A percentile compares a stretch with the other conserved stretches of the same genome.
These are phyloP conservation scores for Garrulus glandarius DNA, from an alignment of 2,797 vertebrate species.

Conservation along the genomic window DNA sequence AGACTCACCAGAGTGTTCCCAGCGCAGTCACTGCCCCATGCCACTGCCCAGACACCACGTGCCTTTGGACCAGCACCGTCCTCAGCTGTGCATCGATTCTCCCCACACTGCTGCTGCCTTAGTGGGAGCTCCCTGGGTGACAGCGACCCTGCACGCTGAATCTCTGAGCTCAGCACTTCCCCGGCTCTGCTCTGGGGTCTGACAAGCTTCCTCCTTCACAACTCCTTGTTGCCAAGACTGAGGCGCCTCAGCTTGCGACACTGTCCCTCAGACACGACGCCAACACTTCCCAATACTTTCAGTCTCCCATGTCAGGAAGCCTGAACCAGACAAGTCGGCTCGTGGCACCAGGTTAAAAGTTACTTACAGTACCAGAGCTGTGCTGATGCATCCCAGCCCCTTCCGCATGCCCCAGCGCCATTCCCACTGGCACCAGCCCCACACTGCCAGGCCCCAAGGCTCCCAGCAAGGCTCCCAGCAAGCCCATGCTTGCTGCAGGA, in stretches of 20 bases:
- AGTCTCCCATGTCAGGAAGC: background rate
- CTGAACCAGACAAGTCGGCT: background rate
- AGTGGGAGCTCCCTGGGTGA: background rate
- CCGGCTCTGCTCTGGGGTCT: background rate
- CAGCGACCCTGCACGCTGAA: accelerated
- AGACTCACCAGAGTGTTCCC: background rate
- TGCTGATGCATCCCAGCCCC: background rate
- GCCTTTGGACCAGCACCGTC: background rate
- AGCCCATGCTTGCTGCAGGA: background rate
- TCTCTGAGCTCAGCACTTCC: background rate
- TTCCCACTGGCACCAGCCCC: background rate
- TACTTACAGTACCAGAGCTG: background rate
- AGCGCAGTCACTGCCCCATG: accelerated
- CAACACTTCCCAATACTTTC: background rate
- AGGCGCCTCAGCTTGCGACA: background rate
- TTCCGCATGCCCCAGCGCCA: accelerated
- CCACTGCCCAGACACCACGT: accelerated
- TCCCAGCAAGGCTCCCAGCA: accelerated
- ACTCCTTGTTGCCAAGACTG: background rate
- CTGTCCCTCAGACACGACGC: accelerated
- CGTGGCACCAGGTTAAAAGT: background rate
- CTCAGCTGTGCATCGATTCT: accelerated
- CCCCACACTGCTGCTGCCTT: accelerated
- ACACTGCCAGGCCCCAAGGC: background rate
- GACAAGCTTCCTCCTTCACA: background rate